Base-by-base conservation (phyloP, 2,113 vertebrate genomes). In the Nothocercus nigrocapillus region DNA sequence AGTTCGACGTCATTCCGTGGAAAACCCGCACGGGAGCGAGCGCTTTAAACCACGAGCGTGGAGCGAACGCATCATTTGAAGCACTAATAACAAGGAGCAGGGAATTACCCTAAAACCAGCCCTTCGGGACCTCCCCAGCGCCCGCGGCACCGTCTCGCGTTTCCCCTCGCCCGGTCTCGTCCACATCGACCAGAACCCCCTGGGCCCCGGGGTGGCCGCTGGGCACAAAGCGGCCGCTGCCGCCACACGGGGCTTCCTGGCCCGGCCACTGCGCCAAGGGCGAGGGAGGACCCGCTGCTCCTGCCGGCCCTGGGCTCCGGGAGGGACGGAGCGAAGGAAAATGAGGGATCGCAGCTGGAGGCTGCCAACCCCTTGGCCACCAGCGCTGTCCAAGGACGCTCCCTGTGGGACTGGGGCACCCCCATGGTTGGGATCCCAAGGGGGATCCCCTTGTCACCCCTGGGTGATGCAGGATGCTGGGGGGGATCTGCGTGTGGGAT, bases 211-310 rank as follows among this genome's bases (percentile, higher is more conserved):
- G 40, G 40, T 42, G 40, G 40, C 40, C 15, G 53, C 77, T 3
- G 7, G 53, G n/a, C 75, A 82, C 88, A 86, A 88, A 78, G 76
- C 86, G 62, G 56, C 34, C 40, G 58, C 93, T 69, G 59, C 70
- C 49, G 59, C 30, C n/a, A 82, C 15, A 0, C 4, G 81, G 86
- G 49, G 22, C 74, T 86, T 80, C 75, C 40, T 21, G 69, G 63
- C 45, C 44, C 44, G 14, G 62, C 20, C 0, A 0, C 70, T 9
- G 4, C 0, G n/a, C 82, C 15, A 27, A 42, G 32, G 25, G 58
- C 30, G 72, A 62, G 53, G 16, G 38, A 2, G 53, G 30, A 9
- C 15, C 24, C 13, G 22, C 11, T 4, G 61, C 83, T 18, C 45
- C 79, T 34, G 15, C 73, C 36, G 13, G 56, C 4, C 63, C 32